Conservation (phyloP, 1,140 invertebrate species). For the Chironomus striatipennis region DNA sequence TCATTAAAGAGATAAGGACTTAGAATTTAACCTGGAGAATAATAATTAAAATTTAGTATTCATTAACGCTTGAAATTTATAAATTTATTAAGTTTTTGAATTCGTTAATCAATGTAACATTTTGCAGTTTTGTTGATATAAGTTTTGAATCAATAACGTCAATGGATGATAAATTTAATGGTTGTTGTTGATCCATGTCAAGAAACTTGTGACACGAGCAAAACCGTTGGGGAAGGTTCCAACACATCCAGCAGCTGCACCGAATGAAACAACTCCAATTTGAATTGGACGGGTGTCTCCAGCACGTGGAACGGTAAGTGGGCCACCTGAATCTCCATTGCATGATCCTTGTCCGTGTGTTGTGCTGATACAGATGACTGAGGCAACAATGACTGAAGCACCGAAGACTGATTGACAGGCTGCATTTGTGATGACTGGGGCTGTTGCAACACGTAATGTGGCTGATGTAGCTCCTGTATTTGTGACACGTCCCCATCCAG, state of each 20-base stretch:
- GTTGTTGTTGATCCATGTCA: constrained; percentile 28
- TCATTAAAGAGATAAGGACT: too few species aligned
- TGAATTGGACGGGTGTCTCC: not conserved
- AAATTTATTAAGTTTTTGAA: too few species aligned
- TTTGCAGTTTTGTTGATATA: too few species aligned
- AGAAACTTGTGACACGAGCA: constrained; percentile 41
- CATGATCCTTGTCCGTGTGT: not conserved
- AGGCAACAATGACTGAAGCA: not conserved
- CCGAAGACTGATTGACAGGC: not conserved
- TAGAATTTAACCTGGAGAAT: too few species aligned
- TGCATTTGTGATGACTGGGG: not conserved
- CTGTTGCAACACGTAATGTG: not conserved
- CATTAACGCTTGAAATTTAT: too few species aligned
- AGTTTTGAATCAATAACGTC: too few species aligned
- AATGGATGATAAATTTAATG: not conserved
- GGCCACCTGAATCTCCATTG: not conserved
- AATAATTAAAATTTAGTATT: too few species aligned
- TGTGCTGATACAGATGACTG: not conserved
- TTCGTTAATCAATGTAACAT: too few species aligned
- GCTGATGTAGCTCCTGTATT: not conserved
- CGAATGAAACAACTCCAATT: constrained; percentile 41
- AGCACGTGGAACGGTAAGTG: not conserved
- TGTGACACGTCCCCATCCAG: not conserved
- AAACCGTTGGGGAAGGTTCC: constrained; percentile 39
- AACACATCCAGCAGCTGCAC: constrained; percentile 35